Evolutionary conservation across 2,888 invertebrate genomes (phyloP).

Genomic region (Rugalucina vietnamica): DNA sequence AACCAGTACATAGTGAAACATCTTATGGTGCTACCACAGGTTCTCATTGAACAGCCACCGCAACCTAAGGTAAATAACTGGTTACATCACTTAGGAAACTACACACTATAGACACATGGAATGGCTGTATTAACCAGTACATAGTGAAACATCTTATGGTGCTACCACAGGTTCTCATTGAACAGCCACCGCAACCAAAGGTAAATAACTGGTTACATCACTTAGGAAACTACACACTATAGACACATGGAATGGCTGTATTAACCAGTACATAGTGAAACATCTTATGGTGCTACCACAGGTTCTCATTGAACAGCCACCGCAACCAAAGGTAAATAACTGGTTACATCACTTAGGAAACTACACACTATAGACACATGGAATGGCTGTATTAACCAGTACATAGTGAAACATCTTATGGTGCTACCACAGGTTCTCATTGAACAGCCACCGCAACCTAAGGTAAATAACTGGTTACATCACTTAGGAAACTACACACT

Average conservation of each 20-base stretch:
- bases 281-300: conserved; percentile 86
- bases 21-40: conserved; percentile 85
- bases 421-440: conserved; percentile 85
- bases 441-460: conserved; percentile 82
- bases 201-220: conserved; percentile 88
- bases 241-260: conserved; percentile 89
- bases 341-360: conserved; percentile 90
- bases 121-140: conserved; percentile 88
- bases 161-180: conserved; percentile 85
- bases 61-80: too few species aligned
- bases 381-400: conserved; percentile 89
- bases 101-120: conserved; percentile 91
- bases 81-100: conserved; percentile 90
- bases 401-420: conserved; percentile 88
- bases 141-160: conserved; percentile 88
- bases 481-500: conserved; percentile 91
- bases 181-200: conserved; percentile 81
- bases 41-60: conserved; percentile 87
- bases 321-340: not conserved
- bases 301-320: conserved; percentile 86
- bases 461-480: conserved; percentile 87
- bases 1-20: conserved; percentile 89
- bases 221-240: conserved; percentile 90
- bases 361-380: conserved; percentile 90
- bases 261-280: conserved; percentile 88